A percentile compares a stretch with the other conserved stretches of the same genome.
phyloP scores from a whole-genome alignment of 2,888 invertebrate species.

The Andrena flavipes region DNA sequence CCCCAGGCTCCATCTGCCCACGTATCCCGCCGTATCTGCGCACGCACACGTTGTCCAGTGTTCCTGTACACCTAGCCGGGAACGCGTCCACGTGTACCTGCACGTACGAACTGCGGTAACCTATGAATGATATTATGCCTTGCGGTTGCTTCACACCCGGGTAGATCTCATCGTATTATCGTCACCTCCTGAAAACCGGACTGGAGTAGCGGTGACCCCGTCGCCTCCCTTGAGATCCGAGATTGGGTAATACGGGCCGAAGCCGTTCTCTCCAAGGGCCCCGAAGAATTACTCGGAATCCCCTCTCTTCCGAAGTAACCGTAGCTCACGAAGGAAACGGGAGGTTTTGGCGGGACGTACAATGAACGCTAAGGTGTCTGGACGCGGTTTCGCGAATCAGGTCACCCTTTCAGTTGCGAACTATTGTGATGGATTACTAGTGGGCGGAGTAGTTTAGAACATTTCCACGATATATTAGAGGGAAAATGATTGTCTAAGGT shows the following conservation, averaged over 20 bases:
- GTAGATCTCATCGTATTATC: conserved; percentile 74
- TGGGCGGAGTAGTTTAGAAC: background rate
- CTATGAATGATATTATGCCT: conserved; percentile 73
- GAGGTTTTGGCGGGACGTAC: background rate
- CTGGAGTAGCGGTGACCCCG: conserved; percentile 60
- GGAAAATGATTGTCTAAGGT: too few species aligned
- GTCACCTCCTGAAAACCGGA: conserved; percentile 72
- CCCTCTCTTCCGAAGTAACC: background rate
- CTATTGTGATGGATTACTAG: background rate
- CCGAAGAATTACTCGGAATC: conserved; percentile 11
- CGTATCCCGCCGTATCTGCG: conserved; percentile 66
- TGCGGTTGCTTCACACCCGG: conserved; percentile 71
- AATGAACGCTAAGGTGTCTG: too few species aligned
- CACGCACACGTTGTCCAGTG: background rate
- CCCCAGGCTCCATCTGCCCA: conserved; percentile 76
- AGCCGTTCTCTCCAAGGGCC: conserved; percentile 24
- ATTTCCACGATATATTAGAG: background rate
- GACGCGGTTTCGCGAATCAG: conserved; percentile 4
- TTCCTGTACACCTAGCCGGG: background rate
- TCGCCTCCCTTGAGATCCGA: background rate
- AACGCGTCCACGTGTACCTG: conserved; percentile 47
- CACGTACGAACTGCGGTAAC: conserved; percentile 47
- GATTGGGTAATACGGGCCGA: conserved; percentile 47
- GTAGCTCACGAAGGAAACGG: background rate
- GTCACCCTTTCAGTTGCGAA: background rate